Conservation (phyloP, 2,888 invertebrate species). For the Zygogramma bicolorata region DNA sequence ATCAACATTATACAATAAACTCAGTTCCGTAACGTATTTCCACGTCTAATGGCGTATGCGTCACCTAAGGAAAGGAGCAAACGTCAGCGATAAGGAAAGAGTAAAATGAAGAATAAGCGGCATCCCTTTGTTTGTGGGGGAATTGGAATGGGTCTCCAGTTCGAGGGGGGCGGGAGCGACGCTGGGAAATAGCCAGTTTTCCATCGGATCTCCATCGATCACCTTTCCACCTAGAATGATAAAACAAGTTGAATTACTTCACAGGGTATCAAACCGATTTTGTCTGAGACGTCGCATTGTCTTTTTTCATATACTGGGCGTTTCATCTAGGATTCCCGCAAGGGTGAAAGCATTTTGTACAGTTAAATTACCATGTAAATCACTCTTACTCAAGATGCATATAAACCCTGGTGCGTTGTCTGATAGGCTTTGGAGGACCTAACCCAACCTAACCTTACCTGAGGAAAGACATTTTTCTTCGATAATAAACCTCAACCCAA, state of each 20-base stretch:
- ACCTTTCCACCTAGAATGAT: constrained; percentile 45
- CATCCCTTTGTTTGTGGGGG: constrained; percentile 33
- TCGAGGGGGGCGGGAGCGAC: constrained; percentile 62
- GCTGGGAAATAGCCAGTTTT: constrained; percentile 62
- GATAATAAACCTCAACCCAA: too few species aligned
- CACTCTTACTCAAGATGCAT: too few species aligned
- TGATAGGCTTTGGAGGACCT: too few species aligned
- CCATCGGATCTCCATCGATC: constrained; percentile 56
- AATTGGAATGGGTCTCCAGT: constrained; percentile 59
- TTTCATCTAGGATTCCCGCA: too few species aligned
- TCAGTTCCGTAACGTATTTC: constrained; percentile 14
- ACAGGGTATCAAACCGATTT: background rate
- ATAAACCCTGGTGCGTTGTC: too few species aligned
- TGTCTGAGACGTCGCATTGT: background rate
- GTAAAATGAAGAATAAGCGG: constrained; percentile 46
- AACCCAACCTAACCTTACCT: too few species aligned
- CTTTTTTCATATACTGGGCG: background rate
- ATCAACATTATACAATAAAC: background rate
- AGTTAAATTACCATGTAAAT: too few species aligned
- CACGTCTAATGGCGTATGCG: constrained; percentile 48
- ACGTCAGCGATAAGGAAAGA: constrained; percentile 45
- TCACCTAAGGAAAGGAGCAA: constrained; percentile 58
- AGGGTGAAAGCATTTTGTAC: too few species aligned
- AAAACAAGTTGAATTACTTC: constrained; percentile 29
- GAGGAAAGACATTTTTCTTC: too few species aligned